Percentiles rank a stretch among this genome's conserved stretches.
Conservation (phyloP, 2,797 vertebrate genomes). For the Okamejei kenojei region DNA sequence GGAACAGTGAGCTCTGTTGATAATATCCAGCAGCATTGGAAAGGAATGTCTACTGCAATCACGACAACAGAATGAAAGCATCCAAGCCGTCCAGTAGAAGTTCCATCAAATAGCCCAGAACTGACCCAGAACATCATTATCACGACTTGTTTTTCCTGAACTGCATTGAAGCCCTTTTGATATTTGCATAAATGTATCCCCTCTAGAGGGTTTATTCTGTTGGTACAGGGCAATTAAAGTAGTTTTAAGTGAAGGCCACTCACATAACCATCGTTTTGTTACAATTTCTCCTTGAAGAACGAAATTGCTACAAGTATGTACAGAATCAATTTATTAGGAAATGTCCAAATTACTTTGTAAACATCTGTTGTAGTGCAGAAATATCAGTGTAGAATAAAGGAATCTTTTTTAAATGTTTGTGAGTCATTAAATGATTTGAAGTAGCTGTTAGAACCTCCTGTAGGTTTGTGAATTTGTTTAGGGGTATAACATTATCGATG, state of each 20-base stretch:
- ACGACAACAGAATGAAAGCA: background rate
- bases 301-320: background rate
- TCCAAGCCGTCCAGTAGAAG: background rate
- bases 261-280: background rate
- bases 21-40: slow-evolving; percentile 8
- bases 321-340: background rate
- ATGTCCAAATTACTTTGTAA: slow-evolving; percentile 22
- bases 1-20: background rate
- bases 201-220: background rate
- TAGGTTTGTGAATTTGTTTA: background rate
- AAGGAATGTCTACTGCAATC: background rate
- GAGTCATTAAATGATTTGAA: background rate
- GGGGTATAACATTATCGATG: background rate
- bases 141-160: background rate
- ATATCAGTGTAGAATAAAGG: slow-evolving; percentile 18
- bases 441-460: background rate
- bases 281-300: background rate
- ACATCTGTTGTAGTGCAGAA: slow-evolving; percentile 11
- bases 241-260: background rate
- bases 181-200: slow-evolving; percentile 24
- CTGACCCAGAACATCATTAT: background rate
- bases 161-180: background rate
- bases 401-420: slow-evolving; percentile 7
- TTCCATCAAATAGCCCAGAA: background rate
- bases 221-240: slow-evolving; percentile 1